phyloP scores from a whole-genome alignment of 2,797 vertebrate genomes.

The Acanthis flammea region DNA sequence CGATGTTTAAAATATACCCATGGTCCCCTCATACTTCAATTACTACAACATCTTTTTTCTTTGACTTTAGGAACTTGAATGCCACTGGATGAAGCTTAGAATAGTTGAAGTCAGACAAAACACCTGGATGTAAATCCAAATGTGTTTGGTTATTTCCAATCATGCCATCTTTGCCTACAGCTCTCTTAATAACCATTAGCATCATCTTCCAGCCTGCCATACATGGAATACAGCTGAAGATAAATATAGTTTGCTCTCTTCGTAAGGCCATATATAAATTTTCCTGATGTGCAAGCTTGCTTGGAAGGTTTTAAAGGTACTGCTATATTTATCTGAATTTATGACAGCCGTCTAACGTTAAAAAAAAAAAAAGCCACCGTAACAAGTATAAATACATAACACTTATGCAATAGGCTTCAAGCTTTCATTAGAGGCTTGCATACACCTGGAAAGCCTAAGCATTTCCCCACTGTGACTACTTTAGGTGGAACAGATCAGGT shows the following conservation, averaged over 20 bases:
- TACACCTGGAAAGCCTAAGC: too few species aligned
- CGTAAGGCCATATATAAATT: not conserved
- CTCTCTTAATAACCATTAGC: not conserved
- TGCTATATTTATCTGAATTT: not conserved
- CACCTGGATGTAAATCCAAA: not conserved
- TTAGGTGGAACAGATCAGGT: fast-evolving
- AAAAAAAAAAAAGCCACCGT: not conserved
- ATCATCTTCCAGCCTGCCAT: not conserved
- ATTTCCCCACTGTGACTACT: not conserved
- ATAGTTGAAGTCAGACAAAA: not conserved
- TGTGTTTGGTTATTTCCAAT: not conserved
- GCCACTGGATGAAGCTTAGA: not conserved
- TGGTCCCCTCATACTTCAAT: not conserved
- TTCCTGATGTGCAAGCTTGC: not conserved
- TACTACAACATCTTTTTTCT: not conserved
- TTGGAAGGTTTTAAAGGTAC: not conserved
- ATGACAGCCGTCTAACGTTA: not conserved
- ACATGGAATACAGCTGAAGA: not conserved
- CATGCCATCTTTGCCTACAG: not conserved
- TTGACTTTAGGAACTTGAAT: not conserved
- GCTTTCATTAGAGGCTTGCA: not conserved
- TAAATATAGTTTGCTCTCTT: not conserved
- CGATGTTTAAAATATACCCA: not conserved
- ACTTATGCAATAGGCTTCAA: not conserved
- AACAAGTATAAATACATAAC: not conserved